These are phyloP conservation scores for Diceros bicornis DNA, from an alignment of 2,797 vertebrate genomes.

Conservation along the genomic window DNA sequence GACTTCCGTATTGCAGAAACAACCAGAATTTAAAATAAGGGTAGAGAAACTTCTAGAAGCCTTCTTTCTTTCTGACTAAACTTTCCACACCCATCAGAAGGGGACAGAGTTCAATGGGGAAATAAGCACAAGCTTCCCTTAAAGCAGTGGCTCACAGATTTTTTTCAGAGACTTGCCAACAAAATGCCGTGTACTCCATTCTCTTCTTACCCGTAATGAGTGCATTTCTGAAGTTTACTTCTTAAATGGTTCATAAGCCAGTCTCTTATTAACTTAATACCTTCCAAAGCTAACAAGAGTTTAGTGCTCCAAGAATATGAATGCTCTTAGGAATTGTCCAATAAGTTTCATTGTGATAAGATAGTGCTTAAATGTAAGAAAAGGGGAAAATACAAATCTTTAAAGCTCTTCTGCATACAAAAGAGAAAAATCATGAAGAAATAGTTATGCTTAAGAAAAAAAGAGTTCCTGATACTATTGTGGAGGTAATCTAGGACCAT, in stretches of 20 bases:
- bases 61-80: conserved; percentile 66
- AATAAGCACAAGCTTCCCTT: conserved; percentile 10
- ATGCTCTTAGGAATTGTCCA: not conserved
- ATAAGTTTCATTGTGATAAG: not conserved
- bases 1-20: not conserved
- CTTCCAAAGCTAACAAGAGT: not conserved
- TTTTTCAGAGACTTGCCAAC: conserved; percentile 15
- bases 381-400: not conserved
- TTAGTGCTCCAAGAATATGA: not conserved
- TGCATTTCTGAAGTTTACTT: not conserved
- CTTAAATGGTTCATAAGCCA: not conserved
- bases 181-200: not conserved
- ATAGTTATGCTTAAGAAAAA: conserved; percentile 3
- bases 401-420: not conserved
- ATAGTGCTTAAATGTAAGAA: not conserved
- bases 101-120: conserved; percentile 68
- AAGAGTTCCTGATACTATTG: not conserved
- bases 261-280: not conserved
- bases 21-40: conserved; percentile 51
- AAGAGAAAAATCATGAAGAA: not conserved
- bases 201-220: not conserved
- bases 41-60: conserved; percentile 33
- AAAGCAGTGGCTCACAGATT: not conserved
- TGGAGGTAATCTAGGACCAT: not conserved
- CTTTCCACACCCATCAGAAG: conserved; percentile 58